Evolutionary conservation across 1,140 invertebrate species (phyloP).

Genomic region (Heliconius himera): DNA sequence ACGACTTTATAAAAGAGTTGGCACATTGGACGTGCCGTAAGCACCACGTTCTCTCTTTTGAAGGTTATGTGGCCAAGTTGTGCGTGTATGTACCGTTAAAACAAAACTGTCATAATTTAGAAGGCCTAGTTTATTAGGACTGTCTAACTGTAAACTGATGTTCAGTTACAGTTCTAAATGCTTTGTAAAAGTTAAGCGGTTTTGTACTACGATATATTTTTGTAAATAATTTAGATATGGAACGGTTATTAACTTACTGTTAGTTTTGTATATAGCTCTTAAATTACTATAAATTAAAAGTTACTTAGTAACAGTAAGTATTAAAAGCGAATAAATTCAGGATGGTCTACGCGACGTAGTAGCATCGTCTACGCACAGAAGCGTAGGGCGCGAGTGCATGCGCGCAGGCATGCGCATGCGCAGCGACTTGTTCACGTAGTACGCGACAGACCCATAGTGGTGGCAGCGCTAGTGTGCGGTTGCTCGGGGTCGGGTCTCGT

Average conservation of each 20-base stretch:
- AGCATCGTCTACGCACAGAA: conserved; percentile 47
- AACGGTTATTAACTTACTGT: background rate
- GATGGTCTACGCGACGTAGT: conserved; percentile 58
- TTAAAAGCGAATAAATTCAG: conserved; percentile 7
- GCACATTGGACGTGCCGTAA: conserved; percentile 76
- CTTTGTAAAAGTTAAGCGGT: background rate
- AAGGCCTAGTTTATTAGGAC: conserved; percentile 54
- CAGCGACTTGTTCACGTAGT: conserved; percentile 34
- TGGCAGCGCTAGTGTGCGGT: conserved; percentile 48
- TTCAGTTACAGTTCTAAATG: conserved; percentile 27
- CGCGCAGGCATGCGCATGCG: background rate
- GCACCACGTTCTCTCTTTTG: conserved; percentile 77
- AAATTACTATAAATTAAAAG: background rate
- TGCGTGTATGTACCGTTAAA: conserved; percentile 74
- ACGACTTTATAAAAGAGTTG: conserved; percentile 75
- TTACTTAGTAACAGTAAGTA: background rate
- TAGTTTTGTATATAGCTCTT: background rate
- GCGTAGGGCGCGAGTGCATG: conserved; percentile 29
- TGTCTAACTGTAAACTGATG: conserved; percentile 43
- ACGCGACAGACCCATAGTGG: conserved; percentile 31
- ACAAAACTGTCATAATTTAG: conserved; percentile 71
- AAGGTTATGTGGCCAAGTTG: conserved; percentile 67
- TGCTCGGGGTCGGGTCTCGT: conserved; percentile 72
- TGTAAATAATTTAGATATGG: background rate
- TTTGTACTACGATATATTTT: background rate